Evolutionary conservation across 2,797 vertebrate genomes (phyloP).

Genomic region (Myripristis murdjan): DNA sequence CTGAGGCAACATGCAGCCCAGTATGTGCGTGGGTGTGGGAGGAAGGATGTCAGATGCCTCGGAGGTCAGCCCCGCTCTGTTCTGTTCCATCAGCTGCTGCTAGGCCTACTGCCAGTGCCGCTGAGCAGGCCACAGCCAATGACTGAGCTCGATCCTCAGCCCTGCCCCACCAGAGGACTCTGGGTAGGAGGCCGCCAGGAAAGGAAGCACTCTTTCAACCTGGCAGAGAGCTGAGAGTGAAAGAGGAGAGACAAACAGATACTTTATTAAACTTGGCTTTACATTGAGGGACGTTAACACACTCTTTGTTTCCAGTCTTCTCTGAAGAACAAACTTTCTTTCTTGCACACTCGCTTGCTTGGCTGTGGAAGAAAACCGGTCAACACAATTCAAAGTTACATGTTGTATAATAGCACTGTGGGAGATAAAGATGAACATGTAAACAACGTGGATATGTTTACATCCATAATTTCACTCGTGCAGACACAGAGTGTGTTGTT

Average conservation of each 20-base stretch:
- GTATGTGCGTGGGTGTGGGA: constrained; percentile 31
- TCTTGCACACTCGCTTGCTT: background rate
- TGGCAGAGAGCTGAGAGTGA: constrained; percentile 37
- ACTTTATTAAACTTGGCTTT: background rate
- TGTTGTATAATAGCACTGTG: background rate
- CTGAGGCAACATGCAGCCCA: constrained; percentile 3
- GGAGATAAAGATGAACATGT: background rate
- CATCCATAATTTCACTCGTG: too few relatives aligned
- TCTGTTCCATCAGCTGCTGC: constrained; percentile 59
- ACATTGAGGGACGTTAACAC: background rate
- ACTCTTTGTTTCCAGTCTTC: background rate
- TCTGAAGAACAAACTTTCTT: constrained; percentile 9
- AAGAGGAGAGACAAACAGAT: constrained; percentile 1
- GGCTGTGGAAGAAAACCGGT: background rate
- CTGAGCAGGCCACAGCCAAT: constrained; percentile 61
- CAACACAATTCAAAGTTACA: background rate
- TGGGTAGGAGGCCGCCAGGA: constrained; percentile 30
- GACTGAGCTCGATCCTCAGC: constrained; percentile 32
- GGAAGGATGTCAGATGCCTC: constrained; percentile 60
- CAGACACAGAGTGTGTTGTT: too few relatives aligned
- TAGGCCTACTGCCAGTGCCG: constrained; percentile 40
- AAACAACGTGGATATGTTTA: too few relatives aligned
- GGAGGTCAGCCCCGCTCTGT: constrained; percentile 44
- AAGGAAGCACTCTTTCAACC: constrained; percentile 20
- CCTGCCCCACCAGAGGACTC: constrained; percentile 45